These are phyloP conservation scores for Eretmochelys imbricata DNA, from an alignment of 2,113 vertebrate species.

Conservation along the genomic window DNA sequence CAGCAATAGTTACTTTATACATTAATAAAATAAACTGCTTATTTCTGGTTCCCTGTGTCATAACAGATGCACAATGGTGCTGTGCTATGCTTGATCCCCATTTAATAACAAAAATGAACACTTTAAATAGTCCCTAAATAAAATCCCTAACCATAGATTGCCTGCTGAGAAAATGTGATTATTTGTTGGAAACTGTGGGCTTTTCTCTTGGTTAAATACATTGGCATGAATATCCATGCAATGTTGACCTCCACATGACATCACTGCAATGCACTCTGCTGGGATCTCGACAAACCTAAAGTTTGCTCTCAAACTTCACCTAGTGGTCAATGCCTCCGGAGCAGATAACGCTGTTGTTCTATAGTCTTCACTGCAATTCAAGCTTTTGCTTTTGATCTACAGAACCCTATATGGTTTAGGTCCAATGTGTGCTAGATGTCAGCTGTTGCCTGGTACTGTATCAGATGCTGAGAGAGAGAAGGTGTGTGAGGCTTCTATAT, in stretches of 20 bases:
- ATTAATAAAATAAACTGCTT: not conserved
- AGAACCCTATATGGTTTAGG: fast-evolving
- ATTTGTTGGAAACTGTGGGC: not conserved
- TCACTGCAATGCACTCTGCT: not conserved
- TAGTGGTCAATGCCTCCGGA: not conserved
- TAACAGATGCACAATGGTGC: not conserved
- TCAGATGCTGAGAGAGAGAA: not conserved
- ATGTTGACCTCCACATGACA: not conserved
- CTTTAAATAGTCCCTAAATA: not conserved
- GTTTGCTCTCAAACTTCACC: not conserved
- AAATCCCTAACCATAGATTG: not conserved
- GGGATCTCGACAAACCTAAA: not conserved
- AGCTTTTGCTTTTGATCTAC: not conserved
- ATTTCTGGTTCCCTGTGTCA: not conserved
- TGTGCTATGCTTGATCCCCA: not conserved
- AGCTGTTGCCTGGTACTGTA: not conserved
- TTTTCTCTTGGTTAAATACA: not conserved
- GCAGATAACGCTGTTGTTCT: not conserved
- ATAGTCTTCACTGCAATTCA: not conserved
- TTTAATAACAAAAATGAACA: not conserved
- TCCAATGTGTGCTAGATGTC: not conserved
- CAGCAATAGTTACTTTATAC: not conserved
- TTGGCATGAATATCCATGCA: not conserved
- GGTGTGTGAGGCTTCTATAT: not conserved
- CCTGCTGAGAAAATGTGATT: not conserved